phyloP scores from a whole-genome alignment of 2,113 vertebrate species.

The Mirounga angustirostris region DNA sequence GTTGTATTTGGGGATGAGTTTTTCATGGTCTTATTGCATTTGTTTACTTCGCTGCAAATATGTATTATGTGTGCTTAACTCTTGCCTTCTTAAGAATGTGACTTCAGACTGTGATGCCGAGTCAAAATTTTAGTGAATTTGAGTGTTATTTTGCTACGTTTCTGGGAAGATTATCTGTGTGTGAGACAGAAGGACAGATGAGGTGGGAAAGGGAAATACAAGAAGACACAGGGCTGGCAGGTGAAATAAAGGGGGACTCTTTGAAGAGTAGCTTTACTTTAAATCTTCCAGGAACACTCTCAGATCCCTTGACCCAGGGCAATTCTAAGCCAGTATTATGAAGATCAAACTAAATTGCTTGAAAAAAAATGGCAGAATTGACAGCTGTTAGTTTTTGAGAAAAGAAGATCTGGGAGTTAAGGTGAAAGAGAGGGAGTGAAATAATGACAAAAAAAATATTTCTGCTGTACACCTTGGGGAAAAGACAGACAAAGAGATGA shows the following conservation, averaged over 20 bases:
- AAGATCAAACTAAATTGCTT: slow-evolving; percentile 48
- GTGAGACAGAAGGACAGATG: neutral
- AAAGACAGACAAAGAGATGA: neutral
- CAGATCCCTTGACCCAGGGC: neutral
- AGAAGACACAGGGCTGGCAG: neutral
- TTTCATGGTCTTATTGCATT: neutral
- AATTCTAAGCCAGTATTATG: slow-evolving; percentile 7
- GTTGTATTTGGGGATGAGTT: neutral
- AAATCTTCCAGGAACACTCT: slow-evolving; percentile 37
- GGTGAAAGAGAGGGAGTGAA: neutral
- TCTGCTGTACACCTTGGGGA: neutral
- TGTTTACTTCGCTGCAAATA: neutral
- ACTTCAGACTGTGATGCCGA: neutral
- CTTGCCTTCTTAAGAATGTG: neutral
- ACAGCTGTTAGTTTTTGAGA: neutral
- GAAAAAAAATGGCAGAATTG: neutral
- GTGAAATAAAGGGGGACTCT: neutral
- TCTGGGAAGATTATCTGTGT: neutral
- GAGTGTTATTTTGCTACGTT: slow-evolving; percentile 11
- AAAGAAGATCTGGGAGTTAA: slow-evolving; percentile 26
- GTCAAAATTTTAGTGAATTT: slow-evolving; percentile 13
- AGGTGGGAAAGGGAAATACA: neutral
- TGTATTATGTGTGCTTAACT: neutral
- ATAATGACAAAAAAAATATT: slow-evolving; percentile 15
- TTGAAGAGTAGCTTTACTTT: neutral